These are phyloP conservation scores for Pycnomerus fuliginosus DNA, from an alignment of 2,888 invertebrate genomes.

Conservation along the genomic window DNA sequence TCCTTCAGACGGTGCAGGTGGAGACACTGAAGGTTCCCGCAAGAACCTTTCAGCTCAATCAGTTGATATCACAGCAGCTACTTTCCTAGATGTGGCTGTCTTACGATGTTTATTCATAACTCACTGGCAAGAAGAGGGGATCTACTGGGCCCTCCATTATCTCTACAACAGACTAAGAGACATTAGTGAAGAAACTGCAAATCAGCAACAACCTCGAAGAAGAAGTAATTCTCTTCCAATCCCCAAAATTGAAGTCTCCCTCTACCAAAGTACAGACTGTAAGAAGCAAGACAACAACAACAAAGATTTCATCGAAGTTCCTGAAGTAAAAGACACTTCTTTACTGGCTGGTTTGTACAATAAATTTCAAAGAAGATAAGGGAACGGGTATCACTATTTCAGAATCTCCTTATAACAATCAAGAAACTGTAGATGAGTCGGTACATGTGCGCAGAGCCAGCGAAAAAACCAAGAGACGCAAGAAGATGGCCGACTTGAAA, in stretches of 20 bases:
- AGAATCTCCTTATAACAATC: conserved; percentile 54
- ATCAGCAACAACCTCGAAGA: conserved; percentile 76
- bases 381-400: too few relatives aligned
- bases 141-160: conserved; percentile 95
- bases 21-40: conserved; percentile 35
- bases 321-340: conserved; percentile 69
- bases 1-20: conserved; percentile 38
- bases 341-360: conserved; percentile 59
- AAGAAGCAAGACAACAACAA: conserved; percentile 63
- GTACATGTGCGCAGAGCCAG: conserved; percentile 67
- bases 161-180: conserved; percentile 84
- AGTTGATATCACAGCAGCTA: conserved; percentile 77
- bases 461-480: conserved; percentile 80
- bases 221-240: conserved; percentile 92
- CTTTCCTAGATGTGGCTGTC: conserved; percentile 95
- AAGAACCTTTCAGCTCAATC: conserved; percentile 33
- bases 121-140: conserved; percentile 98
- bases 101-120: conserved; percentile 92
- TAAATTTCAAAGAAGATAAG: too few relatives aligned
- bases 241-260: conserved; percentile 87
- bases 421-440: conserved; percentile 52
- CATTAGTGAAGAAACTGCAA: conserved; percentile 80
- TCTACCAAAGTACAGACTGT: conserved; percentile 72
- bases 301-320: conserved; percentile 78
- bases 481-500: conserved; percentile 89